Base-by-base conservation (phyloP, 2,113 vertebrate species). In the Isichthys henryi region DNA sequence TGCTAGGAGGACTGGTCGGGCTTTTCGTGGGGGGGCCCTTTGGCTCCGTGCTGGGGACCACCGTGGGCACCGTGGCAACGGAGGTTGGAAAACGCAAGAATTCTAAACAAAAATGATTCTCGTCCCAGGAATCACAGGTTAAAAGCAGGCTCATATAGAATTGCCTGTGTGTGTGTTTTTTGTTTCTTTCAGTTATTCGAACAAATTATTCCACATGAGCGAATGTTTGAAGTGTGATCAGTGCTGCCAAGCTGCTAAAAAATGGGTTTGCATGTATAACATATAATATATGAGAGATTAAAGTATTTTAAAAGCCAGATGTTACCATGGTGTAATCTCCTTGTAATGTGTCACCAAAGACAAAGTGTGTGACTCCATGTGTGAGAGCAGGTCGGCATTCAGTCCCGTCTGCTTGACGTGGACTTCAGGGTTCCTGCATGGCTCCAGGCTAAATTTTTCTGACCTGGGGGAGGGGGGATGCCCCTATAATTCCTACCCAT, bases 31-130 rank as follows among this genome's bases (percentile, higher is more conserved):
- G 96, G 2, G 96, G 96, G 62, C 91, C 93, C 0, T 9, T 92
- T 1, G 96, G 95, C 11, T 93, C 94, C 8, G 91, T 92, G 88
- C 46, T 96, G 88, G 96, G 95, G 2, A 94, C 95, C 90, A 93
- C 95, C 0, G 95, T 96, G 88, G 95, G 96, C 1, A 96, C 95
- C 0, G 94, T 96, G 88, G 96, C 94, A 5, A 95, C 94, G 0
- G 96, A 96, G 87, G 93, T 96, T 91, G 91, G 92, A 15, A 93
- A 93, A 87, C 92, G 96, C 39, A 95, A 94, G 89, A 92, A 93
- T 91, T 46, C 0, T 91, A 95, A 91, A 50, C 50, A 88, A 86
- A 86, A 90, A 2, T 92, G 88, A 88, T 43, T 77, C 74, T 39
- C 31, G 17, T 17, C 17, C 35, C 13, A 17, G 13, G 74, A 43